Conservation (phyloP, 30 jellyfish, hydroid and myxozoan species). For the Nemopilema nomurai region DNA sequence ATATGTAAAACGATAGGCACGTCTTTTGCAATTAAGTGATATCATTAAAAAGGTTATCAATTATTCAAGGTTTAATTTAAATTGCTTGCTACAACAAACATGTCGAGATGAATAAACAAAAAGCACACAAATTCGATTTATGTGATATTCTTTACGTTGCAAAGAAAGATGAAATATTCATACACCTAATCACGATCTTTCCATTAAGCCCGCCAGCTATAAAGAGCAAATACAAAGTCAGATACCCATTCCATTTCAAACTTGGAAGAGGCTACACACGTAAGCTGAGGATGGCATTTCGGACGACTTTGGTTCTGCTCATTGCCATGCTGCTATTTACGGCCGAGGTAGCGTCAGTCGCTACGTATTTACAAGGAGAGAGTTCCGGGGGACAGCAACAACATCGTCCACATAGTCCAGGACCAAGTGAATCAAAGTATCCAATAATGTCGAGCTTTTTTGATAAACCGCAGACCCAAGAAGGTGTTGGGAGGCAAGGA, state of each 20-base stretch:
- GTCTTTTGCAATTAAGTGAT: neutral
- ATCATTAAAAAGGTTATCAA: slow-evolving; percentile 1
- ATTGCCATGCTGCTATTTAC: neutral
- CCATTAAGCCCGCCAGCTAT: neutral
- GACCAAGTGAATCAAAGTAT: neutral
- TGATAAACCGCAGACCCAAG: too few relatives aligned
- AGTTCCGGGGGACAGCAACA: neutral
- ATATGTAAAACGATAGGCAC: too few relatives aligned
- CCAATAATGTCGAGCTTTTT: too few relatives aligned
- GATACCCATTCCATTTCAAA: neutral
- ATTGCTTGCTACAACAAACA: neutral
- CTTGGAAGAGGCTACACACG: neutral
- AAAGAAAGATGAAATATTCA: neutral
- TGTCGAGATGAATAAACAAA: neutral
- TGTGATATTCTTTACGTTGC: neutral
- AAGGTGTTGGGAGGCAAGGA: too few relatives aligned
- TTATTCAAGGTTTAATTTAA: slow-evolving; percentile 4
- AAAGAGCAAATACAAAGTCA: neutral
- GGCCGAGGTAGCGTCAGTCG: neutral
- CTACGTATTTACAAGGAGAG: neutral
- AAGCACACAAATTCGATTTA: neutral
- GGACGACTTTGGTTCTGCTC: neutral
- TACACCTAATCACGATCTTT: neutral
- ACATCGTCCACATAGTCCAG: neutral
- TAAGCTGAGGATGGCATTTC: neutral